Conservation (phyloP, 2,113 vertebrate species). For the Melanotaenia duboulayi region DNA sequence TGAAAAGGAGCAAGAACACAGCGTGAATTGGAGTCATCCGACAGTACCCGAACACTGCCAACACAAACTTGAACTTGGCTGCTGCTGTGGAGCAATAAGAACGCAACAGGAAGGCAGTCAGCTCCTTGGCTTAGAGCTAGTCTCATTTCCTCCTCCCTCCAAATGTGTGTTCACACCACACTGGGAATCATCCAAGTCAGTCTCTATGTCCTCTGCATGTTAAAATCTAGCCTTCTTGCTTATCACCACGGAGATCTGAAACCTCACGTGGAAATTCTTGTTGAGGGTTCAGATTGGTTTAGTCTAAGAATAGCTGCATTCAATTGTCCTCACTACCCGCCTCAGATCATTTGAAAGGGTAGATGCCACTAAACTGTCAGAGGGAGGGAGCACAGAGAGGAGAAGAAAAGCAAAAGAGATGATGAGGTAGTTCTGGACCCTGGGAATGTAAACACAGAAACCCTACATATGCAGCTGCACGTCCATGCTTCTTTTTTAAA, state of each 20-base stretch:
- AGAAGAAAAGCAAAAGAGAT: constrained; percentile 23
- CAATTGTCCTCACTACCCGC: constrained; percentile 44
- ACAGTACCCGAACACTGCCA: constrained; percentile 61
- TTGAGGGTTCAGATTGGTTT: constrained; percentile 23
- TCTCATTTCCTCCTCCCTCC: background rate
- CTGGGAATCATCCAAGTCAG: constrained; percentile 16
- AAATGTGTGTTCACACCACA: constrained; percentile 37
- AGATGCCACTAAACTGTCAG: constrained; percentile 42
- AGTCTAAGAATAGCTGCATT: constrained; percentile 10
- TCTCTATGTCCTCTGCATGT: constrained; percentile 33
- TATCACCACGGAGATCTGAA: constrained; percentile 1
- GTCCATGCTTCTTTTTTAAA: background rate
- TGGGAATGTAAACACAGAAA: too few relatives aligned
- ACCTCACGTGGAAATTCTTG: background rate
- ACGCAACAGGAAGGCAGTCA: constrained; percentile 61
- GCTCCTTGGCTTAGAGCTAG: constrained; percentile 39
- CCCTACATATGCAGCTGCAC: background rate
- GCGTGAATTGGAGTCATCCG: constrained; percentile 61
- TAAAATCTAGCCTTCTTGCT: background rate
- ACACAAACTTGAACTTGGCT: constrained; percentile 78
- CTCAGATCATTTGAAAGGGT: constrained; percentile 48
- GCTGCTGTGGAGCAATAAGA: constrained; percentile 60
- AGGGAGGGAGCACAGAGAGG: constrained; percentile 16
- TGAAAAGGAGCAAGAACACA: constrained; percentile 42
- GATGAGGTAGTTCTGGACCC: constrained; percentile 13